A percentile compares a stretch with the other conserved stretches of the same genome.
Evolutionary conservation across 2,888 invertebrate species (phyloP).

Genomic region (Polylopha cassiicola): DNA sequence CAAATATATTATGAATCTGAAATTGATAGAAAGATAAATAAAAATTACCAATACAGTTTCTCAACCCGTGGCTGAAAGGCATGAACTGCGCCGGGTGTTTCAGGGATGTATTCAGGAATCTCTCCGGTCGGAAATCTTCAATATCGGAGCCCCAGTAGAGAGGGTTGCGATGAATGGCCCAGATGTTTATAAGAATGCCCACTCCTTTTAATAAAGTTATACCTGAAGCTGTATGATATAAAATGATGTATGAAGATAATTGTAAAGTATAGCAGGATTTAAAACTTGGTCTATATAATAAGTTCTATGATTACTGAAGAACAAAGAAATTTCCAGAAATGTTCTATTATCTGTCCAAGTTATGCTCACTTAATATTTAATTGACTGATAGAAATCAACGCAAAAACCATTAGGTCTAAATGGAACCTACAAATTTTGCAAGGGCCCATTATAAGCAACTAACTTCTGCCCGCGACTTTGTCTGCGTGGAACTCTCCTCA

Average conservation of each 20-base stretch:
- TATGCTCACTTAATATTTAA: too few relatives aligned
- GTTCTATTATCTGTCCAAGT: too few relatives aligned
- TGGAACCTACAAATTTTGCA: too few relatives aligned
- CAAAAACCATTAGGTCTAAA: too few relatives aligned
- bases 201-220: constrained; percentile 31
- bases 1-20: too few relatives aligned
- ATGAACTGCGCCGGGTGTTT: constrained; percentile 37
- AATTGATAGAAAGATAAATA: neutral
- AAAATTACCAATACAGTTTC: constrained; percentile 42
- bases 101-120: constrained; percentile 37
- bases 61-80: constrained; percentile 40
- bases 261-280: constrained; percentile 26
- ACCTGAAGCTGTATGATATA: constrained; percentile 36
- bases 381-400: too few relatives aligned
- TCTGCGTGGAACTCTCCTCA: too few relatives aligned
- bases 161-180: constrained; percentile 46
- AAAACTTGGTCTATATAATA: neutral
- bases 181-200: constrained; percentile 34
- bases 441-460: too few relatives aligned
- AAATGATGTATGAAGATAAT: constrained; percentile 19
- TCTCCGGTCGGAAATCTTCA: constrained; percentile 44
- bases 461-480: too few relatives aligned
- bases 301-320: neutral
- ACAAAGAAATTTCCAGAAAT: too few relatives aligned
- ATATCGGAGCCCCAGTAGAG: constrained; percentile 48